phyloP scores from a whole-genome alignment of 2,888 invertebrate species.

The Rambutsinella grinnellia region DNA sequence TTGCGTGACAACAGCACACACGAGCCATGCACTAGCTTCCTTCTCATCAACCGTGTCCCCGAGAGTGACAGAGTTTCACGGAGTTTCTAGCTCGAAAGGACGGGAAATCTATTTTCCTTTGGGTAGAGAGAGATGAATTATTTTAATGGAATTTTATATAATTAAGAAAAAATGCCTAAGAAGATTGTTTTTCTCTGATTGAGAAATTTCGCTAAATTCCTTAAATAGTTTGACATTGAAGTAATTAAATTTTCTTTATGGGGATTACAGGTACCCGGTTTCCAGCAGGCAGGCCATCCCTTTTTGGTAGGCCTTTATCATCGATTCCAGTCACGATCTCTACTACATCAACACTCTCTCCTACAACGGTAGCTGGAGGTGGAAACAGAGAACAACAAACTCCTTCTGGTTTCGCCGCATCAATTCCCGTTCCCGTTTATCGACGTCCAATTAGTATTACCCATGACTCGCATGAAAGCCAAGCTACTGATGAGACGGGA shows the following conservation, averaged over 20 bases:
- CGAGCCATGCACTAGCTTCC: conserved; percentile 35
- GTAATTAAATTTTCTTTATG: too few species aligned
- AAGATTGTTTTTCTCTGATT: too few species aligned
- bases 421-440: conserved; percentile 60
- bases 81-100: conserved; percentile 6
- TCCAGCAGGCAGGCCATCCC: conserved; percentile 63
- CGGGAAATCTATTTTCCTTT: conserved; percentile 36
- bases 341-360: neutral
- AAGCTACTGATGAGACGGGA: conserved; percentile 11
- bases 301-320: conserved; percentile 26
- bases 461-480: neutral
- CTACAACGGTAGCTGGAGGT: neutral
- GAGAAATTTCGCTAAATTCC: too few species aligned
- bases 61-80: conserved; percentile 5
- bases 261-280: conserved; percentile 62
- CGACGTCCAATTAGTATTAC: conserved; percentile 35
- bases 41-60: conserved; percentile 17
- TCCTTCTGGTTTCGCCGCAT: conserved; percentile 49
- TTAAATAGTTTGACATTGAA: too few species aligned
- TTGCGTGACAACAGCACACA: conserved; percentile 41
- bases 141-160: too few species aligned
- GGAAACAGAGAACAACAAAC: conserved; percentile 26
- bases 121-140: too few species aligned
- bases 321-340: conserved; percentile 8
- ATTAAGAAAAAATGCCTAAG: too few species aligned